A percentile compares a stretch with the other conserved stretches of the same genome.
These are phyloP conservation scores for Orthonevra nobilis DNA, from an alignment of 2,888 invertebrate species.

Conservation along the genomic window DNA sequence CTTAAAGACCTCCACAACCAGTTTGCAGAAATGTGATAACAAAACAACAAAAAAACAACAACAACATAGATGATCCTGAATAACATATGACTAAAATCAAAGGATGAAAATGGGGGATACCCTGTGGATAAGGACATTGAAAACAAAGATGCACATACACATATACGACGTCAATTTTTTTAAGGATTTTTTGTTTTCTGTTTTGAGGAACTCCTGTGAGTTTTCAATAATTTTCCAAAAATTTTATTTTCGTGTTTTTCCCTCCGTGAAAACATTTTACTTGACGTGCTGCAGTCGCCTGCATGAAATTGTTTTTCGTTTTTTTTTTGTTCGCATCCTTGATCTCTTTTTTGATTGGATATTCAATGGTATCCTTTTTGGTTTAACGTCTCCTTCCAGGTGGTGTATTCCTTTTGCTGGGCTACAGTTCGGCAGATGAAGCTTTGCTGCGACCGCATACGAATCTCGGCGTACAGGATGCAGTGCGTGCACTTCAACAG, in stretches of 20 bases:
- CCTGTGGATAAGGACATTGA: slow-evolving; percentile 35
- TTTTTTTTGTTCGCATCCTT: slow-evolving; percentile 1
- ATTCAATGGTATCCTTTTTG: slow-evolving; percentile 9
- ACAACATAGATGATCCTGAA: slow-evolving; percentile 7
- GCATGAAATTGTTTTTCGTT: slow-evolving; percentile 58
- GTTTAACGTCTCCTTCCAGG: slow-evolving; percentile 80
- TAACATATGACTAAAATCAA: slow-evolving; percentile 39
- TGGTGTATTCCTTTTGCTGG: slow-evolving; percentile 93
- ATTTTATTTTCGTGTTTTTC: slow-evolving; percentile 43
- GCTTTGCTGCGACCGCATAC: slow-evolving; percentile 90
- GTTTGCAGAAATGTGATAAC: slow-evolving; percentile 14
- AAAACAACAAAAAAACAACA: background rate
- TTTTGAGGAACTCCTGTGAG: slow-evolving; percentile 9
- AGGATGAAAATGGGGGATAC: slow-evolving; percentile 15
- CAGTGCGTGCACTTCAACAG: slow-evolving; percentile 90
- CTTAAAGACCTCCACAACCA: slow-evolving; percentile 2
- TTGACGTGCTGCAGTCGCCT: slow-evolving; percentile 49
- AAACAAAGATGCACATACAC: background rate
- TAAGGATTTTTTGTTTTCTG: background rate
- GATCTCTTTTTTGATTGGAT: slow-evolving; percentile 8
- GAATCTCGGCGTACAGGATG: slow-evolving; percentile 91
- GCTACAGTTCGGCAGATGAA: slow-evolving; percentile 95
- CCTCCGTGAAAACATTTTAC: slow-evolving; percentile 45
- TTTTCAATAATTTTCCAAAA: slow-evolving; percentile 50
- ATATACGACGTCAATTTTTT: no score